Percentiles rank a stretch among this genome's conserved stretches.
Evolutionary conservation across 2,797 vertebrate genomes (phyloP).

Genomic region (Fratercula arctica): DNA sequence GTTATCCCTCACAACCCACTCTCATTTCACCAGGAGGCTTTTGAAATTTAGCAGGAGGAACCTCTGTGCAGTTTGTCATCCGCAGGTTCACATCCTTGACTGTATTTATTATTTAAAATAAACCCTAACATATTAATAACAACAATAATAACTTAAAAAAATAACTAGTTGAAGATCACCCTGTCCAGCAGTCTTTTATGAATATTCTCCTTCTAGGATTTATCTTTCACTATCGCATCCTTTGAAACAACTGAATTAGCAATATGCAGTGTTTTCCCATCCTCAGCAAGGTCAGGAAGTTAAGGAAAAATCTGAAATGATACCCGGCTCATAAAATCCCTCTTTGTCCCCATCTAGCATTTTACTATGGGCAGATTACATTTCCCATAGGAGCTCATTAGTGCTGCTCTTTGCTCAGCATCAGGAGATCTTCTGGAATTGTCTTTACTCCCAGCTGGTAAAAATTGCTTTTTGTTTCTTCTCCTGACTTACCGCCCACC

Average conservation of each 20-base stretch:
- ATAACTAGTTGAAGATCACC: not conserved
- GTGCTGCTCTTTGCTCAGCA: constrained; percentile 36
- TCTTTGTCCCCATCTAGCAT: not conserved
- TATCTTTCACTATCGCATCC: not conserved
- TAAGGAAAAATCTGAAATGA: not conserved
- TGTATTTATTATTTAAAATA: not conserved
- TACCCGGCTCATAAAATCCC: not conserved
- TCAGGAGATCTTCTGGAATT: not conserved
- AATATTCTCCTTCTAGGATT: not conserved
- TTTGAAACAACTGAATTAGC: not conserved
- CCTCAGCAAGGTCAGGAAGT: not conserved
- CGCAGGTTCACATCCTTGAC: not conserved
- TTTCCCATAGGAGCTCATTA: constrained; percentile 58
- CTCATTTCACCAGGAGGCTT: not conserved
- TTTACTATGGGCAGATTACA: not conserved
- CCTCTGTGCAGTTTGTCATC: not conserved
- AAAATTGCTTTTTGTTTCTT: not conserved
- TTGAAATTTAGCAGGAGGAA: not conserved
- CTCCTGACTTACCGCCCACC: not conserved
- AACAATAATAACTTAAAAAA: not conserved
- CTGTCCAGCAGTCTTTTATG: not conserved
- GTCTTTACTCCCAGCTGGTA: not conserved
- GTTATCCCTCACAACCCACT: not conserved
- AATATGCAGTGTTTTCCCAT: not conserved
- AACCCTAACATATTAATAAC: not conserved